Evolutionary conservation across 1,140 invertebrate genomes (phyloP), one percentile per base, ranked within the genome.

Genomic region (Heterodera schachtii): DNA sequence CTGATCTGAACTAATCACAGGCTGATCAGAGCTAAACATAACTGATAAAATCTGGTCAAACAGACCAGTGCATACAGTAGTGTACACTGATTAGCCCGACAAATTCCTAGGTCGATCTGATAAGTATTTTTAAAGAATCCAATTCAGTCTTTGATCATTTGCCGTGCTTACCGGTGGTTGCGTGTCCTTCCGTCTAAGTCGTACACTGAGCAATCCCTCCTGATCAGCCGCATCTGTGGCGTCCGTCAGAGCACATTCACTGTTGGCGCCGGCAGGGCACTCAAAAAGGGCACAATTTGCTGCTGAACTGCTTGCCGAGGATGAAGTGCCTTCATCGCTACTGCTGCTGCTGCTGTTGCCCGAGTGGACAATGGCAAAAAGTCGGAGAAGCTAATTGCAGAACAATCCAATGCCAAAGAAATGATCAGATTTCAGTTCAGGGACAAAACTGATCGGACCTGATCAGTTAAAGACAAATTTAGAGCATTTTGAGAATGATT

Each of bases 381-480:
- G 66, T 60, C 77, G 49, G 77, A 69, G 8, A 69, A 78, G 13
- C 64, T 78, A 31, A 78, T 69, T n/a, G 77, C 77, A 31, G 77
- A 78, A 46, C 77, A 78, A 70, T 78, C 77, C 69, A 21, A 78
- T 31, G 31, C 0, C 31, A 31, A 31, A 31, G 31, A 31, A 31
- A 31, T 31, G 31, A 31, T 31, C 31, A 31, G 31, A 31, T 31
- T 31, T 1, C 31, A 31, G 31, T 31, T 16, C 41, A 5, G n/a
- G n/a, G n/a, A n/a, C n/a, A 43, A 16, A 13, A 52, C 4, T 8
- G 52, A 52, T 52, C 3, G 16, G 52, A 52, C 8, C 52, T 7
- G 52, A 52, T 52, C 7, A 52, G 16, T 2, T 52, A 11, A 52
- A 52, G 49, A 9, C 3, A 8, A 52, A 52, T 11, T 52, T 52